Conservation (phyloP, 2,888 invertebrate genomes). For the Rhamnusium bicolor region DNA sequence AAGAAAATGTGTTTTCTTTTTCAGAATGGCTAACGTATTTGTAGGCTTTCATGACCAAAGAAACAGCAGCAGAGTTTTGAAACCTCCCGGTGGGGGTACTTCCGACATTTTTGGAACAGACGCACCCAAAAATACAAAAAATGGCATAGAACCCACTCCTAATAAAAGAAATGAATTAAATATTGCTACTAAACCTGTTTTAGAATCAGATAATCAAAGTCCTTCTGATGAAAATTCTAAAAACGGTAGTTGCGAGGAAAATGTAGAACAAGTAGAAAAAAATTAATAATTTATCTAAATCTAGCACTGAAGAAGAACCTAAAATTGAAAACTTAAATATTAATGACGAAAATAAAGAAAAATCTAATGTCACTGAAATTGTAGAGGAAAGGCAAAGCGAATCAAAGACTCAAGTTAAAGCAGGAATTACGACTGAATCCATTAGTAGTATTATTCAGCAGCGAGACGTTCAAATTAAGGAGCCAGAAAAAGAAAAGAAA, state of each 20-base stretch:
- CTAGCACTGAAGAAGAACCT: conserved; percentile 15
- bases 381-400: conserved; percentile 9
- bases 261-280: conserved; percentile 7
- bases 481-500: conserved; percentile 27
- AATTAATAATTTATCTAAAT: background rate
- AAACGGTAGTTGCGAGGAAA: conserved; percentile 16
- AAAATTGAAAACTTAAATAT: conserved; percentile 30
- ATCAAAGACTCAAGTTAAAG: background rate
- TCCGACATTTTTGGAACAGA: conserved; percentile 53
- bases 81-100: conserved; percentile 57
- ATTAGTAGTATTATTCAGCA: conserved; percentile 49
- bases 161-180: background rate
- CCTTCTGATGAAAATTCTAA: conserved; percentile 6
- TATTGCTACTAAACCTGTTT: background rate
- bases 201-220: background rate
- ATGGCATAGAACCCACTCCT: background rate
- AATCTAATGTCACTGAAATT: too few species aligned
- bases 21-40: conserved; percentile 51
- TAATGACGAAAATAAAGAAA: conserved; percentile 11
- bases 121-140: background rate
- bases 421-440: conserved; percentile 15
- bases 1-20: background rate
- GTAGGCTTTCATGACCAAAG: conserved; percentile 56
- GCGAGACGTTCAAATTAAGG: conserved; percentile 34
- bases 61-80: conserved; percentile 53